These are phyloP conservation scores for Ceyx melanurus DNA, from an alignment of 2,113 vertebrate species.

Conservation along the genomic window DNA sequence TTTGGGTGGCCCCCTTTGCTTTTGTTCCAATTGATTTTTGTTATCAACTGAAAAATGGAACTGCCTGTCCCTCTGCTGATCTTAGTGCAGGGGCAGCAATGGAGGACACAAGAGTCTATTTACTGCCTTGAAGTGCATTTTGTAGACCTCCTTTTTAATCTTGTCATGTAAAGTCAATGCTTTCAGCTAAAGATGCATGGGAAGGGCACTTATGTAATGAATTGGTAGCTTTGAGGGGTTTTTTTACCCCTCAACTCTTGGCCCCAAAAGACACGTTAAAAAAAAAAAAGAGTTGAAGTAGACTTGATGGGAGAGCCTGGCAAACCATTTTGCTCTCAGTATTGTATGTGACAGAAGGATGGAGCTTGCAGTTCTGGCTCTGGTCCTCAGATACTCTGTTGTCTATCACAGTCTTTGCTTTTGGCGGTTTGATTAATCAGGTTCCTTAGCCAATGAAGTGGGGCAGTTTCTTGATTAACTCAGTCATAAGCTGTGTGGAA, in stretches of 20 bases:
- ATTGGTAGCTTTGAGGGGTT: background rate
- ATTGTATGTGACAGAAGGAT: background rate
- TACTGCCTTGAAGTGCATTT: background rate
- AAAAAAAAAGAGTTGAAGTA: background rate
- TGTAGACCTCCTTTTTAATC: background rate
- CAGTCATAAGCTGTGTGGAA: too few species aligned
- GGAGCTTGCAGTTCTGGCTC: background rate
- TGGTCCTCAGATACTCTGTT: background rate
- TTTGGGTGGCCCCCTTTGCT: background rate
- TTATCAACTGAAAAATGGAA: background rate
- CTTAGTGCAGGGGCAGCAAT: background rate
- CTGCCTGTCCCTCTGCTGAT: background rate
- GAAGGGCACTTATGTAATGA: background rate
- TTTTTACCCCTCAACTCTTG: background rate
- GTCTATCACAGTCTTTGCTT: background rate
- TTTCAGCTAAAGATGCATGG: background rate
- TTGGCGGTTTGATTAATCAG: background rate
- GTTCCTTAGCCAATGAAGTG: background rate
- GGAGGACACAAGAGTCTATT: accelerated
- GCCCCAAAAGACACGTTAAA: background rate
- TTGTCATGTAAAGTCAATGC: background rate
- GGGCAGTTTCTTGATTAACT: too few species aligned
- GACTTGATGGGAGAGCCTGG: background rate
- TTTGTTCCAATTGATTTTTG: background rate
- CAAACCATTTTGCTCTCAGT: background rate